These are phyloP conservation scores for Peromyscus attwateri DNA, from an alignment of 2,797 vertebrate species.

Conservation along the genomic window DNA sequence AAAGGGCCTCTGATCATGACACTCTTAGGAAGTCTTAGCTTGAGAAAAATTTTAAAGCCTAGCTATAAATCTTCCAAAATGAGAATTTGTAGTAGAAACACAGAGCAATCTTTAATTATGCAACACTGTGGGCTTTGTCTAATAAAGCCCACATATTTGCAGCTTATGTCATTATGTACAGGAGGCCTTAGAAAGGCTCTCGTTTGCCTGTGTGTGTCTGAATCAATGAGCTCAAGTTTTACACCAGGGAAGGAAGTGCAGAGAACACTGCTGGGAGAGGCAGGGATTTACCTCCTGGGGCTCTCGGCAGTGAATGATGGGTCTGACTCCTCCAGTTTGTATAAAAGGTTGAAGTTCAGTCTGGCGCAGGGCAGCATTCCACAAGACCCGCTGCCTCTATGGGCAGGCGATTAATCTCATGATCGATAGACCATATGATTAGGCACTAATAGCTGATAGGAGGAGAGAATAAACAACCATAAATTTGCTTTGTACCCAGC, in stretches of 20 bases:
- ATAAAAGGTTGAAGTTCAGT: slow-evolving; percentile 90
- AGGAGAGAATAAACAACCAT: slow-evolving; percentile 91
- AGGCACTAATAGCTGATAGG: slow-evolving; percentile 93
- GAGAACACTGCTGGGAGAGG: slow-evolving; percentile 84
- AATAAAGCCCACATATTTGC: slow-evolving; percentile 86
- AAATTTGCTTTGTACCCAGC: slow-evolving; percentile 90
- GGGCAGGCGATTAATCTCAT: slow-evolving; percentile 94
- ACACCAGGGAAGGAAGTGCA: slow-evolving; percentile 78
- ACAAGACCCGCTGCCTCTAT: slow-evolving; percentile 89
- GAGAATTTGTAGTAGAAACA: slow-evolving; percentile 87
- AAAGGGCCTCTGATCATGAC: slow-evolving; percentile 74
- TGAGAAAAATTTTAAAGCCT: slow-evolving; percentile 85
- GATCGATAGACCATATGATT: slow-evolving; percentile 95
- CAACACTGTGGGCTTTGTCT: slow-evolving; percentile 85
- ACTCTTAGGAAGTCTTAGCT: slow-evolving; percentile 83
- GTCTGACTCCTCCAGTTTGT: slow-evolving; percentile 87
- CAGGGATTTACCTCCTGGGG: slow-evolving; percentile 87
- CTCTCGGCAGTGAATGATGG: slow-evolving; percentile 88
- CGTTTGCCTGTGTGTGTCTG: slow-evolving; percentile 83
- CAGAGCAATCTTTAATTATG: slow-evolving; percentile 88
- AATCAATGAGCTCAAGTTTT: slow-evolving; percentile 83
- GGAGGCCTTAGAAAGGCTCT: slow-evolving; percentile 85
- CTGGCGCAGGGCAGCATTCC: slow-evolving; percentile 88
- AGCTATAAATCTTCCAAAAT: slow-evolving; percentile 88
- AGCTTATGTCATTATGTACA: slow-evolving; percentile 87